Evolutionary conservation across 2,888 invertebrate genomes (phyloP).

Genomic region (Malthinus seriepunctatus): DNA sequence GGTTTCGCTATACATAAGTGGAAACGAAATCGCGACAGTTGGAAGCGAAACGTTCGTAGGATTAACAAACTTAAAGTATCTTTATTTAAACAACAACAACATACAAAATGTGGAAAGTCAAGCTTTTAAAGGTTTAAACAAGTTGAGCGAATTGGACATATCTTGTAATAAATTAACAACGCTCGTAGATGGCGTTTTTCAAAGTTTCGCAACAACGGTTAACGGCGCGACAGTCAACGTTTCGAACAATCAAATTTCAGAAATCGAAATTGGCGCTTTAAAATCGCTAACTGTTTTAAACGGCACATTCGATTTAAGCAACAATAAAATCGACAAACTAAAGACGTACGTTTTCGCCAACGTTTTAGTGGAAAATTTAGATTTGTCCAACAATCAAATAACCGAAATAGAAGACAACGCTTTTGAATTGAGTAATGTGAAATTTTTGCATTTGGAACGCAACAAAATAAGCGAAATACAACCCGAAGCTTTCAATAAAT

Average conservation of each 20-base stretch:
- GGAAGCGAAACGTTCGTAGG: slow-evolving; percentile 14
- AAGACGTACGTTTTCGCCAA: slow-evolving; percentile 7
- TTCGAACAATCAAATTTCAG: slow-evolving; percentile 18
- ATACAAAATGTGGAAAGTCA: slow-evolving; percentile 12
- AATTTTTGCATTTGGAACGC: slow-evolving; percentile 18
- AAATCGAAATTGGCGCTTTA: slow-evolving; percentile 10
- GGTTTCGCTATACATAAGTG: slow-evolving; percentile 18
- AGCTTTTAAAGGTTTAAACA: slow-evolving; percentile 13
- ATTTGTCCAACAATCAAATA: slow-evolving; percentile 17
- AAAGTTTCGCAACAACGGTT: slow-evolving; percentile 14
- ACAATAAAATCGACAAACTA: slow-evolving; percentile 8
- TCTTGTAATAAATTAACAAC: slow-evolving; percentile 16
- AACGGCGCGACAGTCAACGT: slow-evolving; percentile 17
- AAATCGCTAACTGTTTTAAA: slow-evolving; percentile 17
- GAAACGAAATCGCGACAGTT: slow-evolving; percentile 17
- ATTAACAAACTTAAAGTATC: slow-evolving; percentile 15
- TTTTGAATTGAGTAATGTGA: slow-evolving; percentile 18
- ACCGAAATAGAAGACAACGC: slow-evolving; percentile 6
- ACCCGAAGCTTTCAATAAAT: slow-evolving; percentile 10
- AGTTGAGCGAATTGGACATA: slow-evolving; percentile 17
- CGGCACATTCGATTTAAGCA: slow-evolving; percentile 21
- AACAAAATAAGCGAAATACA: slow-evolving; percentile 14
- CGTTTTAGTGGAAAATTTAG: slow-evolving; percentile 19
- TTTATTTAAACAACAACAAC: slow-evolving; percentile 23
- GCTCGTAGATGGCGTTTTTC: slow-evolving; percentile 8